These are phyloP conservation scores for Rhodophaea formosa DNA, from an alignment of 2,888 invertebrate species.

Conservation along the genomic window DNA sequence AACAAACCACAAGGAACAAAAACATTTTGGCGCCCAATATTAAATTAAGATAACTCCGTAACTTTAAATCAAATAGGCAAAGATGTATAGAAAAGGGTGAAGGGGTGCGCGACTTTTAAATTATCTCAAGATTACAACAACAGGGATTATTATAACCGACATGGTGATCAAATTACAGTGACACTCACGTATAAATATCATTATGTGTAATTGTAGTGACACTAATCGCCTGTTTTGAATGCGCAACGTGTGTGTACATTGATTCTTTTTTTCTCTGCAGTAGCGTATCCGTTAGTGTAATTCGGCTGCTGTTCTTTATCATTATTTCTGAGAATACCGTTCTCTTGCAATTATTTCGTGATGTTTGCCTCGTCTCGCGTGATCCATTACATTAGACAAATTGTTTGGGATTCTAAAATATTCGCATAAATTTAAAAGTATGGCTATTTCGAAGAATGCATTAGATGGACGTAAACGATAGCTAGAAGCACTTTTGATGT, in stretches of 20 bases:
- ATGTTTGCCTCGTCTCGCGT: constrained; percentile 38
- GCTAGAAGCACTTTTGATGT: not conserved
- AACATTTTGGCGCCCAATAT: too few relatives aligned
- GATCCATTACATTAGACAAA: constrained; percentile 37
- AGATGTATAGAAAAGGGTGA: too few relatives aligned
- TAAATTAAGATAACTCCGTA: too few relatives aligned
- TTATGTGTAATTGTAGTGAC: constrained; percentile 56
- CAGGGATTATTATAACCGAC: constrained; percentile 31
- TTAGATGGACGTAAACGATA: not conserved
- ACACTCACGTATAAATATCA: constrained; percentile 45
- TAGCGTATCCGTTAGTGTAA: constrained; percentile 45
- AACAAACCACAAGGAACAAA: too few relatives aligned
- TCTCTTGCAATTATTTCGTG: constrained; percentile 34
- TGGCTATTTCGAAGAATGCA: constrained; percentile 9
- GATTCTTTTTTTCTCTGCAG: constrained; percentile 40
- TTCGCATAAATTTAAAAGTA: constrained; percentile 19
- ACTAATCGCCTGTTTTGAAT: constrained; percentile 54
- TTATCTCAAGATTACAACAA: constrained; percentile 35
- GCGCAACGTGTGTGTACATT: constrained; percentile 46
- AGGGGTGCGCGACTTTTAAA: constrained; percentile 18
- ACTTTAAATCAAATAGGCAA: too few relatives aligned
- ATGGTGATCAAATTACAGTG: constrained; percentile 49
- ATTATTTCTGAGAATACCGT: constrained; percentile 36
- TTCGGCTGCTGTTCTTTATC: constrained; percentile 43
- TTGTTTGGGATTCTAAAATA: constrained; percentile 36